Conservation (phyloP, 2,888 invertebrate genomes). For the Leptothorax acervorum region DNA sequence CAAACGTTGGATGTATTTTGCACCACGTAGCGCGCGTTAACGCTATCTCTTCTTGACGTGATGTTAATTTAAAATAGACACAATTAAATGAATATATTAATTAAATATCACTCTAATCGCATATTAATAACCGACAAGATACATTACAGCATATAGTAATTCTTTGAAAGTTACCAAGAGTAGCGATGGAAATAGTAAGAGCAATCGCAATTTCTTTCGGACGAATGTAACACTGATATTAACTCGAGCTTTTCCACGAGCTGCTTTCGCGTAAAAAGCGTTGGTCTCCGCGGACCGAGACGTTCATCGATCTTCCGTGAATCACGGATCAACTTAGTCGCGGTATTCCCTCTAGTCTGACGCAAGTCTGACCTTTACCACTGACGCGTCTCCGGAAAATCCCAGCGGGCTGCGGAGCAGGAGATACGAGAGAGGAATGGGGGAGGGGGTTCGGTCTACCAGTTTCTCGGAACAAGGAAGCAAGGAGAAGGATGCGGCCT, state of each 20-base stretch:
- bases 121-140: background rate
- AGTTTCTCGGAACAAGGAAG: constrained; percentile 35
- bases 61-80: background rate
- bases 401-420: constrained; percentile 25
- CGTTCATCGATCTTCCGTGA: constrained; percentile 70
- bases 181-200: background rate
- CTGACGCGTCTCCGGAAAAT: constrained; percentile 62
- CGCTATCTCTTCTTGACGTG: background rate
- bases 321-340: constrained; percentile 64
- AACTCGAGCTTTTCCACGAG: constrained; percentile 24
- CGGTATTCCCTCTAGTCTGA: constrained; percentile 56
- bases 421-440: background rate
- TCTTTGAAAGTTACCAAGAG: background rate
- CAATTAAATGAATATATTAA: background rate
- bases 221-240: constrained; percentile 15
- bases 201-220: constrained; percentile 23
- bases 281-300: constrained; percentile 17
- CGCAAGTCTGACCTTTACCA: constrained; percentile 70
- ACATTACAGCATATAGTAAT: background rate
- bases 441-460: background rate
- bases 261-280: constrained; percentile 43
- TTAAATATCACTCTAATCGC: background rate
- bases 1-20: background rate
- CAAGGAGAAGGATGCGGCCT: constrained; percentile 29
- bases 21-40: background rate